Evolutionary conservation across 1,140 invertebrate genomes (phyloP), one percentile per base, ranked within the genome.

Genomic region (Micrasema minimum): DNA sequence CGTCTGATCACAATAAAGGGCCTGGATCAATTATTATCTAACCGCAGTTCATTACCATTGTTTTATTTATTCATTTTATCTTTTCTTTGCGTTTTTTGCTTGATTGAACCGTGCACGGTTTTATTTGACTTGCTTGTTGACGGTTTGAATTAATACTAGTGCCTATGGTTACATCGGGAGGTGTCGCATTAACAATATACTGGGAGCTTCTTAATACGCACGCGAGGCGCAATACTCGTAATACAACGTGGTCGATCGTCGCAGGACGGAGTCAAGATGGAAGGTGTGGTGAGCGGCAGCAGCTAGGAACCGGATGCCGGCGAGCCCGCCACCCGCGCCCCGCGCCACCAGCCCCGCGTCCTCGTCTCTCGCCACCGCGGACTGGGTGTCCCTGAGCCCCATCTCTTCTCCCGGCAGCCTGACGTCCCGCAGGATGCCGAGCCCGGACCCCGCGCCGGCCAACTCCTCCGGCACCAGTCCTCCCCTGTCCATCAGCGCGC

Each of bases 291-390:
- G 35, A 59, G 43, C 43, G 38, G 35, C 57, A 37, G 59, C 57
- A 61, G 57, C 11, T 46, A 62, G 59, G 18, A 38, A 4, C 5
- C 59, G 41, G 38, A 62, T 62, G 59, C 59, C 59, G 22, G 41
- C 18, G 38, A 62, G 59, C 59, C 59, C 59, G 38, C 43, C 55
- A 6, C 14, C 38, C 20, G 22, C n/a, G 38, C 59, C 38, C 57
- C 18, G 18, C n/a, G 12, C 51, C 26, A 31, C 38, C 38, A 45
- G 59, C 59, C 38, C 59, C 38, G n/a, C 26, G 10, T 59, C 59
- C 20, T 46, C 59, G 18, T 61, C 57, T 18, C 41, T 61, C 59
- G 59, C 38, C 59, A 46, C 59, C 38, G 59, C 11, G n/a, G 59
- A 62, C 59, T 62, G 59, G 59, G 22, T 62, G 20, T 46, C 43